Base-by-base conservation (phyloP, 2,888 invertebrate species). In the Clunio marinus region DNA sequence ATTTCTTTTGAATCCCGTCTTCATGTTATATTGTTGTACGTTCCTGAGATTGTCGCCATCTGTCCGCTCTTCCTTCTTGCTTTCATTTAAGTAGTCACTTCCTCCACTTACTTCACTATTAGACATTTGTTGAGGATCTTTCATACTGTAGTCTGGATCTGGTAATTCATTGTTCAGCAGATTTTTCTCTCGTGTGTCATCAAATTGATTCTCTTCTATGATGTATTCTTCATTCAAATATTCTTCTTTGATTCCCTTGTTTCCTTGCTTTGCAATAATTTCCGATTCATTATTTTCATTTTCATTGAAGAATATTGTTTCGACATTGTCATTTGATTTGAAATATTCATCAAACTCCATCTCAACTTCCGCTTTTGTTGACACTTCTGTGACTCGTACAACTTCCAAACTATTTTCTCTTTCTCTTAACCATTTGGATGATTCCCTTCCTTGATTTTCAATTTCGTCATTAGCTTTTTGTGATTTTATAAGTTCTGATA, bases 301-400 rank as follows among this genome's bases (percentile, higher is more conserved):
- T 27, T 60, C 60, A n/a, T 60, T 37, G 20, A 60, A 60, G 37
- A 35, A 60, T 20, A 60, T 60, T 10, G 60, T 37, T n/a, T 60
- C 60, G 15, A 60, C 60, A 7, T 32, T 32, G 10, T 60, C 22
- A 17, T 22, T 25, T 24, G 22, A 7, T 15, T 17, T 17, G n/a
- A 60, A 60, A 13, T 25, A 60, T 2, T 60, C 60, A 15, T 60
- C 60, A 20, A 60, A 35, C 1, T 60, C 60, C 5, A 35, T 60
- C 32, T 58, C 58, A 7, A n/a, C n/a, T 58, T 58, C 25, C 13
- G 15, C 25, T 58, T 24, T 5, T 10, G n/a, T n/a, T n/a, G 57
- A n/a, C 10, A 57, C 22, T 24, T 24, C 22, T 22, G n/a, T 24
- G 5, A 24, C 3, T 7, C 4, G 57, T 10, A 22, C 32, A 32